Base-by-base conservation (phyloP, 2,113 vertebrate genomes). In the Sylvilagus bachmani region DNA sequence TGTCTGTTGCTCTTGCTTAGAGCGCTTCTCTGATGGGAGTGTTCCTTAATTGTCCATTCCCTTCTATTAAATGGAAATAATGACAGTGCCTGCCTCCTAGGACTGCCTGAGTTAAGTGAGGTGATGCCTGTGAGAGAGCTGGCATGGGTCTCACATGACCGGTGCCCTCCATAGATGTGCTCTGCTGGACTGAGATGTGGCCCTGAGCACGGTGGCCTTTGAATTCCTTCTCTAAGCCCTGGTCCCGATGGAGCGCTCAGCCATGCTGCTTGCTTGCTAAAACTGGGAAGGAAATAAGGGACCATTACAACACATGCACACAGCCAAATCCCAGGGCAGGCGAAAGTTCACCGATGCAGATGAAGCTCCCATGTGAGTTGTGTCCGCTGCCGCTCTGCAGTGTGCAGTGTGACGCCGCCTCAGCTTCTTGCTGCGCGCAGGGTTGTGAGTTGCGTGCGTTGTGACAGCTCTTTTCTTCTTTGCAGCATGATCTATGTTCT, bases 401-500 rank as follows among this genome's bases (percentile, higher is more conserved):
- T 58, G 74, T 69, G 25, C 77, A 62, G 0, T 84, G 10, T 83
- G 64, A 84, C 90, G 53, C 19, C 74, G 51, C 33, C 51, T 83
- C 5, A 16, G 29, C 31, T 67, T 61, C 96, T 71, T n/a, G 1
- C 6, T 86, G 13, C 25, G 53, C n/a, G 75, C 91, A 31, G 66
- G 91, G 2, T 94, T 83, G 27, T 81, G 29, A 75, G 66, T 80
- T 36, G 27, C 84, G 84, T 62, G 58, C 55, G 70, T 92, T 58
- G 14, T 97, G 95, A 97, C 33, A 73, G 22, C 53, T 55, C 95
- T 87, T 93, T 1, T 97, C 90, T 97, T 96, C 1, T 97, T 97
- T 98, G 97, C 98, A 99, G 99, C 98, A 99, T 99, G 99, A 99
- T 99, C 98, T 99, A 99, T 88, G 99, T 99, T 93, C 98, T 99